Conservation (phyloP, 2,888 invertebrate genomes). For the Cyclophora punctaria region DNA sequence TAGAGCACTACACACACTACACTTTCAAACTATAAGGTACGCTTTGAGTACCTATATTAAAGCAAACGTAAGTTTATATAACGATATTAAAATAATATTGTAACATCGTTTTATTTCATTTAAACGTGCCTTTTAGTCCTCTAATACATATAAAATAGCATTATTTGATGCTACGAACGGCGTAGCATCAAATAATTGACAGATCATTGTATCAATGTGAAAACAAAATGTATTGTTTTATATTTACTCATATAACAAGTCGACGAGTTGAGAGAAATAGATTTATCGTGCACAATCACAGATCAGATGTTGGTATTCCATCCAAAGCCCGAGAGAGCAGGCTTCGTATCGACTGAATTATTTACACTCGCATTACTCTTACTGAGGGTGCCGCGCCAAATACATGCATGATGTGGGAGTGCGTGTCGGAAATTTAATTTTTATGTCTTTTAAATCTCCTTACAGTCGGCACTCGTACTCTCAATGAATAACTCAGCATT, state of each 20-base stretch:
- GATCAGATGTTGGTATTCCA: conserved; percentile 69
- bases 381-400: conserved; percentile 26
- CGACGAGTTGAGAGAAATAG: conserved; percentile 44
- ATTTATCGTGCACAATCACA: conserved; percentile 65
- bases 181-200: background rate
- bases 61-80: too few relatives aligned
- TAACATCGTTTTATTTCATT: too few relatives aligned
- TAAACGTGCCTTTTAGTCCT: background rate
- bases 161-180: too few relatives aligned
- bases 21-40: too few relatives aligned
- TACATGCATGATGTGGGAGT: background rate
- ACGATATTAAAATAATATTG: too few relatives aligned
- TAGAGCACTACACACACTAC: too few relatives aligned
- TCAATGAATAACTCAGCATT: too few relatives aligned
- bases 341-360: conserved; percentile 62
- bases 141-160: background rate
- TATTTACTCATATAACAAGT: conserved; percentile 36
- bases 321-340: conserved; percentile 53
- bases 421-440: conserved; percentile 28
- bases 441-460: conserved; percentile 17
- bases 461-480: background rate
- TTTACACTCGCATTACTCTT: conserved; percentile 56
- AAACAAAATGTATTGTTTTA: conserved; percentile 16
- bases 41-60: too few relatives aligned
- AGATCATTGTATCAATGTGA: background rate